These are phyloP conservation scores for Apodemia hepburni DNA, from an alignment of 2,888 invertebrate species.

Conservation along the genomic window DNA sequence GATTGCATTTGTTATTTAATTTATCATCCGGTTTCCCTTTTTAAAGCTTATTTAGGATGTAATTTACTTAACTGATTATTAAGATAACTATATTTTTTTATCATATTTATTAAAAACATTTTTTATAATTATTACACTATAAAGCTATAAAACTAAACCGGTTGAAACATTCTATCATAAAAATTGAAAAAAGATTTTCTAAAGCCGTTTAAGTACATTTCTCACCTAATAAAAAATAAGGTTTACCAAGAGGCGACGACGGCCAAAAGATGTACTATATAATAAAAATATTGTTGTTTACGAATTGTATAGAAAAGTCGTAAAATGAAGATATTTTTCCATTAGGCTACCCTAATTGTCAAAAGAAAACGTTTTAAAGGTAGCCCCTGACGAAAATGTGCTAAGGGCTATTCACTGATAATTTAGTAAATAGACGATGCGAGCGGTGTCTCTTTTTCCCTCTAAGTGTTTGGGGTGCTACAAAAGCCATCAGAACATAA, in stretches of 20 bases:
- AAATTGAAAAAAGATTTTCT: not conserved
- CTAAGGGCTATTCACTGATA: constrained; percentile 63
- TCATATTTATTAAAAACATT: too few relatives aligned
- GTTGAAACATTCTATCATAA: too few relatives aligned
- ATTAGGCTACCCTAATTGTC: constrained; percentile 10
- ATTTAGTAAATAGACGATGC: constrained; percentile 57
- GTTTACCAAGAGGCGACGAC: not conserved
- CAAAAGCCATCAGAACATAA: constrained; percentile 46
- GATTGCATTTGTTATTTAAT: too few relatives aligned
- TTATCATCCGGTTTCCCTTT: too few relatives aligned
- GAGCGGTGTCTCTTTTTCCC: constrained; percentile 46
- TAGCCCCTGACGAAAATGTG: constrained; percentile 29
- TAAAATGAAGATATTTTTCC: not conserved
- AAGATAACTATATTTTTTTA: too few relatives aligned
- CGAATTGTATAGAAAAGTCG: not conserved
- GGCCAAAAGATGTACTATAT: too few relatives aligned
- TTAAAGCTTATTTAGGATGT: too few relatives aligned
- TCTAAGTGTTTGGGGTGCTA: constrained; percentile 50
- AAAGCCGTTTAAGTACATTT: not conserved
- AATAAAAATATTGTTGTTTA: too few relatives aligned
- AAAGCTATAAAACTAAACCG: too few relatives aligned
- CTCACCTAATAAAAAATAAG: not conserved
- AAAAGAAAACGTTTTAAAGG: constrained; percentile 17
- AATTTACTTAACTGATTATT: too few relatives aligned
- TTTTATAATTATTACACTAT: too few relatives aligned